Evolutionary conservation across 2,113 vertebrate species (phyloP).

Genomic region (Drymodes brunneopygia): DNA sequence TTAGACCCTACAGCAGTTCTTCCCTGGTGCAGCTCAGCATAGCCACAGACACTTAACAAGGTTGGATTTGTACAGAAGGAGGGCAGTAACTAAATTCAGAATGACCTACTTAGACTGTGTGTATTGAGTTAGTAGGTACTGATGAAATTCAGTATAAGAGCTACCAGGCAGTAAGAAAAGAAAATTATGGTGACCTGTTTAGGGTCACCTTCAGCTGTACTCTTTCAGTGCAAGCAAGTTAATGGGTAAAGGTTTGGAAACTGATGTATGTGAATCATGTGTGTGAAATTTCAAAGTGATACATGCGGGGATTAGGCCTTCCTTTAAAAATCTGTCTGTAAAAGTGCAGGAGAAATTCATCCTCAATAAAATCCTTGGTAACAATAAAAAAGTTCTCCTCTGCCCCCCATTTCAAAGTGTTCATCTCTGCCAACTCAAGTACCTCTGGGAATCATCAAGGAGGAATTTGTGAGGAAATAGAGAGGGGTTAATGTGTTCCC

Average conservation of each 20-base stretch:
- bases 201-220: neutral
- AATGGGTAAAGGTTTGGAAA: neutral
- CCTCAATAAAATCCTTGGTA: neutral
- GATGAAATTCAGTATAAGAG: neutral
- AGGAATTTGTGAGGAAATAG: neutral
- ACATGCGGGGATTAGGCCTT: neutral
- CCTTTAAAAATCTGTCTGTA: neutral
- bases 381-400: neutral
- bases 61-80: neutral
- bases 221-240: neutral
- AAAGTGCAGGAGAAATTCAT: neutral
- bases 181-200: neutral
- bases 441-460: neutral
- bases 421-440: neutral
- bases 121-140: neutral
- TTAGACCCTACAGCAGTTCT: neutral
- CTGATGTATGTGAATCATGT: accelerated
- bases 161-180: neutral
- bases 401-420: neutral
- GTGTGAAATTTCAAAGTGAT: neutral
- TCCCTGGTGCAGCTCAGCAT: neutral
- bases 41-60: neutral
- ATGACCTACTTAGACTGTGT: constrained; percentile 7
- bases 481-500: neutral
- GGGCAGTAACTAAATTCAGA: constrained; percentile 54